Conservation (phyloP, 2,797 vertebrate genomes). For the Neosilurus hyrtlii region DNA sequence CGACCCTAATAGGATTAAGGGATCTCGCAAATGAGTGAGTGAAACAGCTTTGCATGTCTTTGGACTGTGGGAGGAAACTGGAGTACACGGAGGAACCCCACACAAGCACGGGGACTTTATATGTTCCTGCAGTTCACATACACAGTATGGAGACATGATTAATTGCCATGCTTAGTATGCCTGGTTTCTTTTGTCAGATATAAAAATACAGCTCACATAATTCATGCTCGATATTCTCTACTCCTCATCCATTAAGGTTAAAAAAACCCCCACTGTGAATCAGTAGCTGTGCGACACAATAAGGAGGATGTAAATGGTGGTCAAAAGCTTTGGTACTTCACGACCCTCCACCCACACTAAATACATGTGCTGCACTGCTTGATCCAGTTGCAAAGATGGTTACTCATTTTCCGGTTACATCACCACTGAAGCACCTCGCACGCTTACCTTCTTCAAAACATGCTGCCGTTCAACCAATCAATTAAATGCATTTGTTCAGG, state of each 20-base stretch:
- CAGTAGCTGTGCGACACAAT: not conserved
- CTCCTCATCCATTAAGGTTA: not conserved
- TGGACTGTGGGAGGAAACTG: no score
- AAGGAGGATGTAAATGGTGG: not conserved
- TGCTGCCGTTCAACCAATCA: not conserved
- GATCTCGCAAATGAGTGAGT: not conserved
- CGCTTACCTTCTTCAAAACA: no score
- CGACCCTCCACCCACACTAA: not conserved
- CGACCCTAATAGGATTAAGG: no score
- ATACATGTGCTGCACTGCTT: not conserved
- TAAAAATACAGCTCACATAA: no score
- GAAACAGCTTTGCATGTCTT: not conserved
- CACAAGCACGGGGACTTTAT: not conserved
- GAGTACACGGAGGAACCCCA: no score
- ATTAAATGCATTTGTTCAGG: not conserved
- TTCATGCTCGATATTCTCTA: not conserved
- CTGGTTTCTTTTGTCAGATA: not conserved
- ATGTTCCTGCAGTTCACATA: not conserved
- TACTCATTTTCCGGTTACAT: slow-evolving; percentile 2
- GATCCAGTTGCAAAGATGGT: not conserved
- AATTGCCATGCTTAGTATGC: not conserved
- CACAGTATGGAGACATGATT: not conserved
- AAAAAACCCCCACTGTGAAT: not conserved
- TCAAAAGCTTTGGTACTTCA: slow-evolving; percentile 8
- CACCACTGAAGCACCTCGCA: not conserved